phyloP scores from a whole-genome alignment of 2,113 vertebrate species.

The Narcine bancroftii region DNA sequence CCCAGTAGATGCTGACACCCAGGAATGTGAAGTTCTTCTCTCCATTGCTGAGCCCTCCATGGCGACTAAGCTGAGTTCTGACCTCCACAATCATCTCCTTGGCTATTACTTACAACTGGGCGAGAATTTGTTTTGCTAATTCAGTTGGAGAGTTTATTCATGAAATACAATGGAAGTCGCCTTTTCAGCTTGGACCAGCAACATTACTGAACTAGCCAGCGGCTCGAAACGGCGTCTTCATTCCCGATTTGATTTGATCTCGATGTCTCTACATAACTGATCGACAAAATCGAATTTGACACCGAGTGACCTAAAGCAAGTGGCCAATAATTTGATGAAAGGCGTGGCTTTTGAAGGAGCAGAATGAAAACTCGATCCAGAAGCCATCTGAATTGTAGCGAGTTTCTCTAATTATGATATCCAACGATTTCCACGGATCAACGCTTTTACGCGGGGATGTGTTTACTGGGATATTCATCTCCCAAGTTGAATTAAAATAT shows the following conservation, averaged over 20 bases:
- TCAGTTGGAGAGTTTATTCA: too few species aligned
- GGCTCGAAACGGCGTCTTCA: not conserved
- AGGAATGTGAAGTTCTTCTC: too few species aligned
- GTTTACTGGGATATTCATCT: not conserved
- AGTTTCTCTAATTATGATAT: not conserved
- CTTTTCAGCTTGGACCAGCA: not conserved
- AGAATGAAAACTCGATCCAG: not conserved
- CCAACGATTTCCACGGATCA: not conserved
- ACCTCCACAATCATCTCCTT: too few species aligned
- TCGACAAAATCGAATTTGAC: not conserved
- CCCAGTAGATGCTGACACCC: too few species aligned
- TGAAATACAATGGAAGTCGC: too few species aligned
- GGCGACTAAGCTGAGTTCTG: too few species aligned
- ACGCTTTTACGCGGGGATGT: not conserved
- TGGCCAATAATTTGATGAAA: not conserved
- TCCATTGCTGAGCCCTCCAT: too few species aligned
- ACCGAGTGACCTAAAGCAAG: not conserved
- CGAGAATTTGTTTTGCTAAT: too few species aligned
- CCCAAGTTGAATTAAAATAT: not conserved
- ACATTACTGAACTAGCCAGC: not conserved
- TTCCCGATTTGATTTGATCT: not conserved
- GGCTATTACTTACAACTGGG: too few species aligned
- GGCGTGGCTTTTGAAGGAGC: not conserved
- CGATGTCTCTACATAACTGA: not conserved
- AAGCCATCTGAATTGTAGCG: not conserved